Evolutionary conservation across 1,140 invertebrate species (phyloP).

Genomic region (Oppia nitens): DNA sequence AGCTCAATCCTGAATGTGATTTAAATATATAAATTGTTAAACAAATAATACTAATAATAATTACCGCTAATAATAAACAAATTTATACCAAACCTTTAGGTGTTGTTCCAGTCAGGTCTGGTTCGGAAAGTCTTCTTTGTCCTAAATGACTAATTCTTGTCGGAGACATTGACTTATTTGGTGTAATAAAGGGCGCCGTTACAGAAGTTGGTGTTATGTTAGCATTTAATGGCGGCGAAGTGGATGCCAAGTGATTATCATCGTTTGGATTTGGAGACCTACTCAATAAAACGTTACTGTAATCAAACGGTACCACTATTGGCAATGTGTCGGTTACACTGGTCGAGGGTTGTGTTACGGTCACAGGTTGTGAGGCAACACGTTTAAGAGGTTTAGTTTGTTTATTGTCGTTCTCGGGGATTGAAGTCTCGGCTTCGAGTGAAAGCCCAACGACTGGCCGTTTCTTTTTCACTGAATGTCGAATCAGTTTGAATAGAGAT

Average conservation of each 20-base stretch:
- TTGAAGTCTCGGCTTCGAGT: neutral
- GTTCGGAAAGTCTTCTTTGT: slow-evolving; percentile 63
- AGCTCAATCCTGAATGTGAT: too few relatives aligned
- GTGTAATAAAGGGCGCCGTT: neutral
- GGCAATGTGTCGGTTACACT: neutral
- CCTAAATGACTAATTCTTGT: neutral
- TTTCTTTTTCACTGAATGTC: neutral
- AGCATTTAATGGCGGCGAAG: neutral
- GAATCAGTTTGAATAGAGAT: neutral
- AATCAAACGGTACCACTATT: neutral
- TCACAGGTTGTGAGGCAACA: slow-evolving; percentile 5
- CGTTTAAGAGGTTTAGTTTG: neutral
- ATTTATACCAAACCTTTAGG: slow-evolving; percentile 52
- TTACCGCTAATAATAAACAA: neutral
- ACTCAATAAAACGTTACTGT: neutral
- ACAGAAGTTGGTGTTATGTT: neutral
- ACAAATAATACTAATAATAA: too few relatives aligned
- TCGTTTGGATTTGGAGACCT: neutral
- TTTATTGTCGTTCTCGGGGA: neutral
- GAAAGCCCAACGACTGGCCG: slow-evolving; percentile 6
- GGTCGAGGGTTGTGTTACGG: neutral
- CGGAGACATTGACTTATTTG: neutral
- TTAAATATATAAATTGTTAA: too few relatives aligned
- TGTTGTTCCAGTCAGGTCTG: slow-evolving; percentile 74
- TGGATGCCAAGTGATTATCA: neutral